Evolutionary conservation across 2,888 invertebrate genomes (phyloP).

Genomic region (Leptarthrus brevirostris): DNA sequence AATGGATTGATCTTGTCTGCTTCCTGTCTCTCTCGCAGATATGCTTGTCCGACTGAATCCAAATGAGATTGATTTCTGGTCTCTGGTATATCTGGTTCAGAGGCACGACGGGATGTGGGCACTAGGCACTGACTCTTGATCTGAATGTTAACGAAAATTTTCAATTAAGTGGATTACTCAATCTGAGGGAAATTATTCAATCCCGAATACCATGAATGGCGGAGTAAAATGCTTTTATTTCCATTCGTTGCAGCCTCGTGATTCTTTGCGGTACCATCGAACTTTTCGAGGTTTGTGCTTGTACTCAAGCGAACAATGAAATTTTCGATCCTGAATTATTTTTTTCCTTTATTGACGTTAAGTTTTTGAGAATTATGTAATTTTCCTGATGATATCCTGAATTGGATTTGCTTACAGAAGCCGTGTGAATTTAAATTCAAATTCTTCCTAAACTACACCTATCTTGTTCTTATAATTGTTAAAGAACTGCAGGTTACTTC

Average conservation of each 20-base stretch:
- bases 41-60: conserved; percentile 47
- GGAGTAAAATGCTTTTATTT: conserved; percentile 40
- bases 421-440: too few species aligned
- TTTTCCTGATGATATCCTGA: too few species aligned
- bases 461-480: too few species aligned
- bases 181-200: conserved; percentile 40
- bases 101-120: conserved; percentile 35
- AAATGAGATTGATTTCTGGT: conserved; percentile 52
- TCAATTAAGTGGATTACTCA: conserved; percentile 46
- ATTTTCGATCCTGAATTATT: too few species aligned
- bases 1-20: conserved; percentile 54
- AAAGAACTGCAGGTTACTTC: too few species aligned
- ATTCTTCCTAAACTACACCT: too few species aligned
- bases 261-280: not conserved
- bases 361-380: too few species aligned
- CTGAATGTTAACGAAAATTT: conserved; percentile 43
- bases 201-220: conserved; percentile 37
- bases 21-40: conserved; percentile 51
- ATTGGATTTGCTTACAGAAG: too few species aligned
- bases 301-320: too few species aligned
- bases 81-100: conserved; percentile 20
- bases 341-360: too few species aligned
- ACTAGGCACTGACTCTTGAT: conserved; percentile 18
- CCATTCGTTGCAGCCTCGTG: conserved; percentile 4
- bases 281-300: too few species aligned